Conservation (phyloP, 2,113 vertebrate species). For the Rattus norvegicus region DNA sequence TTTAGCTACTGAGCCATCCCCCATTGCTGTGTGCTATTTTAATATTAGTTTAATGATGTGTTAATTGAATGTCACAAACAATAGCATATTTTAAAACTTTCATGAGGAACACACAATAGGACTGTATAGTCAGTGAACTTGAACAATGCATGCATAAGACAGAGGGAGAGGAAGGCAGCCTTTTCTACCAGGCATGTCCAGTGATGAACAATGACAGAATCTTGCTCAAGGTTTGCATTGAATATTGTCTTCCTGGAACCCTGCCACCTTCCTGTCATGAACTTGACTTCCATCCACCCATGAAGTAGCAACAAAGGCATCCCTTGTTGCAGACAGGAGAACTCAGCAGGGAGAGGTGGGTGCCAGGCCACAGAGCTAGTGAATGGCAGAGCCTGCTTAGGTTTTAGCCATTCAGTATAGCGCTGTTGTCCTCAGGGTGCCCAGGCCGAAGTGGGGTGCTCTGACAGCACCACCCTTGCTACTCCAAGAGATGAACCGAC, state of each 20-base stretch:
- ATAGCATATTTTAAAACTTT: background rate
- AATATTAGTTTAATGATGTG: background rate
- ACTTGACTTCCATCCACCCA: background rate
- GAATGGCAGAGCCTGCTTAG: background rate
- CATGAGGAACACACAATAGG: background rate
- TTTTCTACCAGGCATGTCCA: background rate
- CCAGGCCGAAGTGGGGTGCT: background rate
- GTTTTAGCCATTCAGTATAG: background rate
- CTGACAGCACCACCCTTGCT: background rate
- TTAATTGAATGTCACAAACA: background rate
- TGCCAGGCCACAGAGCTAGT: background rate
- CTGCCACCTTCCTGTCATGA: background rate
- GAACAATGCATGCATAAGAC: background rate
- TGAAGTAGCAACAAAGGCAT: background rate
- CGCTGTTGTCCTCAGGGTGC: background rate
- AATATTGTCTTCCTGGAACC: background rate
- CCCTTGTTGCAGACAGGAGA: background rate
- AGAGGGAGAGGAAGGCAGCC: background rate
- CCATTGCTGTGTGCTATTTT: background rate
- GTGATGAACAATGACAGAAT: background rate
- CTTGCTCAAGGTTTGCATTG: background rate
- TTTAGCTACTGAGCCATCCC: background rate
- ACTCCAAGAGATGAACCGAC: background rate
- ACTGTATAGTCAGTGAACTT: background rate
- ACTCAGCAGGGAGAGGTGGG: background rate